phyloP scores from a whole-genome alignment of 2,888 invertebrate species.

The Ypsolopha sequella region DNA sequence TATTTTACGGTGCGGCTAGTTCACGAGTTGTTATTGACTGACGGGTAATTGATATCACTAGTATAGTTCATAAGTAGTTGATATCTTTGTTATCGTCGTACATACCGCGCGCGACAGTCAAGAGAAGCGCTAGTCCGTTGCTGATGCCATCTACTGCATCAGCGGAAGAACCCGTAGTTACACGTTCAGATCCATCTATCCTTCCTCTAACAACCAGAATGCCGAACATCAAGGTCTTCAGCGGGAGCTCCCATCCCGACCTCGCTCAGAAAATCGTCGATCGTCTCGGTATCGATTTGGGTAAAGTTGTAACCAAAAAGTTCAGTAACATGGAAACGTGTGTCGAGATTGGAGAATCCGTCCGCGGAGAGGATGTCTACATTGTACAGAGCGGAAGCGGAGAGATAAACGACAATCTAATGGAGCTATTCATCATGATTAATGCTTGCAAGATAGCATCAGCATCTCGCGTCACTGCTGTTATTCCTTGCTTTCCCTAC shows the following conservation, averaged over 20 bases:
- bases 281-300: slow-evolving; percentile 92
- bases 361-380: slow-evolving; percentile 93
- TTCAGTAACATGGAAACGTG: slow-evolving; percentile 98
- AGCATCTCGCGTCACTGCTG: slow-evolving; percentile 89
- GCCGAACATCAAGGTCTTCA: slow-evolving; percentile 99
- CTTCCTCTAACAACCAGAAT: slow-evolving; percentile 77
- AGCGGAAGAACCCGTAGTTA: slow-evolving; percentile 52
- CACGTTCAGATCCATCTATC: slow-evolving; percentile 13
- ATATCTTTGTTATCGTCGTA: slow-evolving; percentile 34
- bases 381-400: slow-evolving; percentile 93
- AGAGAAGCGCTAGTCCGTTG: slow-evolving; percentile 40
- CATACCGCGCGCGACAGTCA: slow-evolving; percentile 39
- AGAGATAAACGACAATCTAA: slow-evolving; percentile 91
- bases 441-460: slow-evolving; percentile 95
- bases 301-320: slow-evolving; percentile 97
- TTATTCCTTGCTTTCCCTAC: slow-evolving; percentile 93
- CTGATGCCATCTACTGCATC: slow-evolving; percentile 64
- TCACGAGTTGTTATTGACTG: slow-evolving; percentile 38
- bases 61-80: slow-evolving; percentile 41
- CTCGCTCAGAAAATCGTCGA: slow-evolving; percentile 96
- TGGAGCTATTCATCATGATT: slow-evolving; percentile 94
- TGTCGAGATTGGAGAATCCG: slow-evolving; percentile 93
- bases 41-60: slow-evolving; percentile 1
- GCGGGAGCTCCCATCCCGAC: slow-evolving; percentile 97
- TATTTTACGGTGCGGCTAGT: slow-evolving; percentile 38